Percentiles rank a stretch among this genome's conserved stretches.
Evolutionary conservation across 1,140 invertebrate species (phyloP).

Genomic region (Calliopsis andreniformis): DNA sequence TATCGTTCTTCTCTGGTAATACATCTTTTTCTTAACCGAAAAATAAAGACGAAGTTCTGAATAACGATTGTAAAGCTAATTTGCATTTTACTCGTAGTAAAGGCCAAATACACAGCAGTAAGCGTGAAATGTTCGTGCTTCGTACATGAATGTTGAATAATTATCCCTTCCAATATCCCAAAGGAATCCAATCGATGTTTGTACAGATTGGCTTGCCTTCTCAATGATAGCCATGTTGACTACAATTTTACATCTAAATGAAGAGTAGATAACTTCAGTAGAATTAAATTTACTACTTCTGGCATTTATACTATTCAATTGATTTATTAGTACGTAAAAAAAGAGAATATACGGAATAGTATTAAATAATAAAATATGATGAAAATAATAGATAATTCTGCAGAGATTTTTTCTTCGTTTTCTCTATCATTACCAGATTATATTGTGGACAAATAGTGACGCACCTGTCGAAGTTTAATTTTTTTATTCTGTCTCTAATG

Average conservation of each 20-base stretch:
- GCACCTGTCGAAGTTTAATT: constrained; percentile 81
- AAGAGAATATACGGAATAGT: no score
- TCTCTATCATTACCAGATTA: no score
- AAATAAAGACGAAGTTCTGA: no score
- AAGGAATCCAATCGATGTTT: constrained; percentile 69
- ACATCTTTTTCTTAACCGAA: no score
- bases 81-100: constrained; percentile 70
- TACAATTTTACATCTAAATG: constrained; percentile 74
- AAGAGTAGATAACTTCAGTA: neutral
- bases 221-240: constrained; percentile 74
- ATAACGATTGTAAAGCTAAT: no score
- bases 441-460: neutral
- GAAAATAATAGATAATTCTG: no score
- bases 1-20: neutral
- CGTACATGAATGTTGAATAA: constrained; percentile 70
- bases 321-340: no score
- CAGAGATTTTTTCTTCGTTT: no score
- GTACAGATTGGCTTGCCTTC: constrained; percentile 73
- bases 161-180: constrained; percentile 75
- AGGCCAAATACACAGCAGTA: constrained; percentile 71
- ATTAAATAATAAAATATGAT: no score
- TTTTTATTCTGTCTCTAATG: constrained; percentile 78
- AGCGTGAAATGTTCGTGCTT: constrained; percentile 71
- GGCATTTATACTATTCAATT: no score
- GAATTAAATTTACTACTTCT: neutral